Conservation (phyloP, 2,113 vertebrate genomes). For the Paramisgurnus dabryanus region DNA sequence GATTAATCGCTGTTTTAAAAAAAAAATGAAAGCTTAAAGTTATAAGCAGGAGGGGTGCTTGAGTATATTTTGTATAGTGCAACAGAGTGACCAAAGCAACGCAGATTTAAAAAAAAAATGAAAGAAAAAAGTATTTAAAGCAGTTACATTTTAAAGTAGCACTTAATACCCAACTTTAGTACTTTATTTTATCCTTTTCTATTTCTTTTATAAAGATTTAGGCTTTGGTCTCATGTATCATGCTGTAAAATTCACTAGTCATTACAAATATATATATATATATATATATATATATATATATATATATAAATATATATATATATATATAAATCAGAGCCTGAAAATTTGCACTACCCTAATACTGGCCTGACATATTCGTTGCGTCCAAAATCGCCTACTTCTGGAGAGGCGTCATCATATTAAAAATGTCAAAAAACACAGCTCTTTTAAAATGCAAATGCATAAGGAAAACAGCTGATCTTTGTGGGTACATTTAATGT, state of each 20-base stretch:
- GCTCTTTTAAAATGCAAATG: no score
- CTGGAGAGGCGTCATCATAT: no score
- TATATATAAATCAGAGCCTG: conserved; percentile 63
- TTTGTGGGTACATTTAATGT: no score
- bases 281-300: conserved; percentile 55
- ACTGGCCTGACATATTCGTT: conserved; percentile 79
- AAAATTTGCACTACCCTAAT: conserved; percentile 75
- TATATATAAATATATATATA: no score
- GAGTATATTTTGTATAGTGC: conserved; percentile 56
- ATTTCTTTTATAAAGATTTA: conserved; percentile 70
- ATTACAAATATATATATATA: conserved; percentile 60
- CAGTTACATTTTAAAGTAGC: conserved; percentile 71
- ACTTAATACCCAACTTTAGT: conserved; percentile 64
- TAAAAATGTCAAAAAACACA: no score
- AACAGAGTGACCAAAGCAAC: conserved; percentile 57
- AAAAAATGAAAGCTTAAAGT: conserved; percentile 33
- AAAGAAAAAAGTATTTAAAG: conserved; percentile 63
- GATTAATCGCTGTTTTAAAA: conserved; percentile 66
- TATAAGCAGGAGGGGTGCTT: conserved; percentile 9
- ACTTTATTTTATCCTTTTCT: conserved; percentile 63
- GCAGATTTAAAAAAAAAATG: conserved; percentile 61
- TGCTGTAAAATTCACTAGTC: conserved; percentile 69
- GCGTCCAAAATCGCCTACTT: no score
- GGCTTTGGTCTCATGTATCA: conserved; percentile 66
- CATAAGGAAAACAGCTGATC: no score